Conservation (phyloP, 2,113 vertebrate species). For the Myrmophylax atrothorax region DNA sequence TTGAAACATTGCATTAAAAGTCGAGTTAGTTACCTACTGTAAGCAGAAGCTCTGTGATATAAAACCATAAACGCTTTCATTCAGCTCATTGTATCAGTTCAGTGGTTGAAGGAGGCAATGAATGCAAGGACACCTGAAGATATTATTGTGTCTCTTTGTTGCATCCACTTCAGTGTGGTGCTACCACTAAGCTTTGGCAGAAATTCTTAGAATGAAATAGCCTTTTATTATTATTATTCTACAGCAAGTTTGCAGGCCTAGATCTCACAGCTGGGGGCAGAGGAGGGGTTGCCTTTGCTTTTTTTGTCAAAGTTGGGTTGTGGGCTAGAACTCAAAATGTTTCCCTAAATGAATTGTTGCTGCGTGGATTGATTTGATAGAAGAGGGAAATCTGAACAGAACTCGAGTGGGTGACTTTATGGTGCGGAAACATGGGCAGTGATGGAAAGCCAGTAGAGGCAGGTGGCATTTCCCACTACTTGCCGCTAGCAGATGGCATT, state of each 20-base stretch:
- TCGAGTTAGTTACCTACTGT: neutral
- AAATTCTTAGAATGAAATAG: slow-evolving; percentile 1
- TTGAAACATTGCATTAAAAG: neutral
- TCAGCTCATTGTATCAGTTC: neutral
- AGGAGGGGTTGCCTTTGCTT: neutral
- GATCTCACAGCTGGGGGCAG: slow-evolving; percentile 13
- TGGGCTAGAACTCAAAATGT: neutral
- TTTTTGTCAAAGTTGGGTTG: neutral
- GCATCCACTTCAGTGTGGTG: slow-evolving; percentile 43
- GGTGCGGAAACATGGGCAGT: no score
- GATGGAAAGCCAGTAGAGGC: neutral
- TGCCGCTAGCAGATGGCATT: neutral
- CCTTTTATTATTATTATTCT: neutral
- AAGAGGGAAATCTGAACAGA: neutral
- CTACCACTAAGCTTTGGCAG: slow-evolving; percentile 35
- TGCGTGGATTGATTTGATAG: neutral
- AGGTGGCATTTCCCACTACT: accelerated
- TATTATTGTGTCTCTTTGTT: neutral
- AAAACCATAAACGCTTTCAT: neutral
- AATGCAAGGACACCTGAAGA: neutral
- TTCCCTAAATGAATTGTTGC: neutral
- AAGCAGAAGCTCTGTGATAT: neutral
- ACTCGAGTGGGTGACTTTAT: no score
- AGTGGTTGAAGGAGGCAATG: neutral
- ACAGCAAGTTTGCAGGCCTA: neutral